Evolutionary conservation across 2,113 vertebrate genomes (phyloP).

Genomic region (Gobiocypris rarus): DNA sequence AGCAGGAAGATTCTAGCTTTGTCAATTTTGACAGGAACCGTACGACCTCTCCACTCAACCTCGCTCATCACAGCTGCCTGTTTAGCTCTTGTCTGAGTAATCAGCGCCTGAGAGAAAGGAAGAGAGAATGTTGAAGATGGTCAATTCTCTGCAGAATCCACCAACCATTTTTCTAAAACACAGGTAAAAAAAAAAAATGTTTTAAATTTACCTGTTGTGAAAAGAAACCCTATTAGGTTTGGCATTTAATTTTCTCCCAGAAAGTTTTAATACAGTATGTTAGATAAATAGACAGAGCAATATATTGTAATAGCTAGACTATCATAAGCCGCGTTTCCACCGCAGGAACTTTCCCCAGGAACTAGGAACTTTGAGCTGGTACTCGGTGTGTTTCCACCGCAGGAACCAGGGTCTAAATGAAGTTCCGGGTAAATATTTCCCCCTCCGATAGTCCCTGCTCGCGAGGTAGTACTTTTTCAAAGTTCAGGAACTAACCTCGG

Average conservation of each 20-base stretch:
- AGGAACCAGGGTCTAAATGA: too few relatives aligned
- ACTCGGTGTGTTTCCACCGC: too few relatives aligned
- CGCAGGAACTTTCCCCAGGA: too few relatives aligned
- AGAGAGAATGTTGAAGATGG: not conserved
- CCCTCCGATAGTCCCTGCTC: too few relatives aligned
- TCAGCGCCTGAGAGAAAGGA: conserved; percentile 77
- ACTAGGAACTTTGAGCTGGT: too few relatives aligned
- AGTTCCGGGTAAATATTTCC: too few relatives aligned
- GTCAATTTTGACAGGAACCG: conserved; percentile 92
- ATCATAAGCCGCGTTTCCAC: too few relatives aligned
- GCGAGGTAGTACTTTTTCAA: too few relatives aligned
- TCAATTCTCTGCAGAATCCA: too few relatives aligned
- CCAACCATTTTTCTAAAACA: not conserved
- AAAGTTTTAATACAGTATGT: not conserved
- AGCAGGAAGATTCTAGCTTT: conserved; percentile 94
- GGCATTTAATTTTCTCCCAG: not conserved
- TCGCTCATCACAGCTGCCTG: conserved; percentile 98
- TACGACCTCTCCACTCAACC: conserved; percentile 93
- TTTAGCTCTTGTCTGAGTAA: conserved; percentile 95
- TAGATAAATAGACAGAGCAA: not conserved
- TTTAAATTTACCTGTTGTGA: too few relatives aligned
- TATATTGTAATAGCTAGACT: not conserved
- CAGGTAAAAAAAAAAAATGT: not conserved
- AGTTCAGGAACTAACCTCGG: too few relatives aligned
- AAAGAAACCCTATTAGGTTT: not conserved